A percentile compares a stretch with the other conserved stretches of the same genome.
phyloP scores from a whole-genome alignment of 2,888 invertebrate species.

The Drosophila paracracens region DNA sequence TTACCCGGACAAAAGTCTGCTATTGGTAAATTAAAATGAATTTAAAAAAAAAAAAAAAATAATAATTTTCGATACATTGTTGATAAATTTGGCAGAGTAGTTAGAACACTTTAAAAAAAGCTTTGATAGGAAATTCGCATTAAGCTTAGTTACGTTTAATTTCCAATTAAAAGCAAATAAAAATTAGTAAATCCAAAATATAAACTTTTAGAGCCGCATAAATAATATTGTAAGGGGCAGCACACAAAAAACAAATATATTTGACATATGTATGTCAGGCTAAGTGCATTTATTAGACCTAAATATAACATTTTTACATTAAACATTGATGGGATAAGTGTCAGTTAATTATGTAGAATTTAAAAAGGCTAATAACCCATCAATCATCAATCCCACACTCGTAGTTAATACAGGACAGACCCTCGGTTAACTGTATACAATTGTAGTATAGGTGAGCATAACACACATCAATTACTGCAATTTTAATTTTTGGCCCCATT shows the following conservation, averaged over 20 bases:
- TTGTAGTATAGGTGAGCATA: slow-evolving; percentile 9
- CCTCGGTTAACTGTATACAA: slow-evolving; percentile 20
- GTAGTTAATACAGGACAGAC: slow-evolving; percentile 53
- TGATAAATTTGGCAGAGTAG: not conserved
- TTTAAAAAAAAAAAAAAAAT: not conserved
- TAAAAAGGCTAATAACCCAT: slow-evolving; percentile 49
- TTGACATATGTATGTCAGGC: not conserved
- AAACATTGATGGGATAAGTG: slow-evolving; percentile 32
- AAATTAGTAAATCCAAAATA: not conserved
- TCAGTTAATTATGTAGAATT: slow-evolving; percentile 9
- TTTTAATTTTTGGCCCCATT: slow-evolving; percentile 35
- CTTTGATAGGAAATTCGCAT: not conserved
- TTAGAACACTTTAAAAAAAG: not conserved
- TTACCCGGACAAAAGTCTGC: no score
- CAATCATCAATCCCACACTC: slow-evolving; percentile 64
- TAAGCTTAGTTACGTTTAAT: not conserved
- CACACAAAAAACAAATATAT: not conserved
- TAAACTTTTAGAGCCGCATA: not conserved
- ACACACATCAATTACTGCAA: slow-evolving; percentile 55
- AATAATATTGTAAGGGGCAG: not conserved
- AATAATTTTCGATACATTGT: not conserved
- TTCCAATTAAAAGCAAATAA: no score
- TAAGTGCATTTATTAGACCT: not conserved
- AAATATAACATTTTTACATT: slow-evolving; percentile 17
- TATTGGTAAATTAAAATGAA: not conserved